Conservation (phyloP, 2,113 vertebrate species). For the Ramphastos sulfuratus region DNA sequence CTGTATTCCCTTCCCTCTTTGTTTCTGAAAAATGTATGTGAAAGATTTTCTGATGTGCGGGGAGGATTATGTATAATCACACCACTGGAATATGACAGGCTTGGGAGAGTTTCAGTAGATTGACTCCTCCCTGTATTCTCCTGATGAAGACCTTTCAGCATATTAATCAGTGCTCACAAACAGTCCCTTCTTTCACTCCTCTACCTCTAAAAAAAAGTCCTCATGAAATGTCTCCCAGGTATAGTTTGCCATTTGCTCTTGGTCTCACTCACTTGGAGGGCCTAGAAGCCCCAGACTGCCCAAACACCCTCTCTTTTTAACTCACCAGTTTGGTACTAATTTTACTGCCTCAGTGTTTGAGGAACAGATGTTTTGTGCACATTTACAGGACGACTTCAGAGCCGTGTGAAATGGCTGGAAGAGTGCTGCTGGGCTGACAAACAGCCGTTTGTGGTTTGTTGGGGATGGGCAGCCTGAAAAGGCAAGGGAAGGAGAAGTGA, state of each 20-base stretch:
- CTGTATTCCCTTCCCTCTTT: background rate
- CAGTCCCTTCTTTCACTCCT: background rate
- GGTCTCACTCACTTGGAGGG: background rate
- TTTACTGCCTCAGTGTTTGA: background rate
- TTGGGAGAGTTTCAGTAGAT: background rate
- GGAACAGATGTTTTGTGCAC: background rate
- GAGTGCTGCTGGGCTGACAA: background rate
- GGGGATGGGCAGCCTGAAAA: background rate
- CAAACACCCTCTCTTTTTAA: background rate
- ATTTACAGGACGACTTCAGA: background rate
- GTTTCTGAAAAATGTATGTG: background rate
- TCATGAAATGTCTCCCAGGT: background rate
- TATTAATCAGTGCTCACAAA: background rate
- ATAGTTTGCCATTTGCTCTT: background rate
- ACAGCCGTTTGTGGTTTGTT: background rate
- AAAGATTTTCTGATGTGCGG: background rate
- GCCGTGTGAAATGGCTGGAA: background rate
- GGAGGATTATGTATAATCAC: background rate
- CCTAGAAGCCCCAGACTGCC: background rate
- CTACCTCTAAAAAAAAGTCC: background rate
- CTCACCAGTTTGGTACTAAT: background rate
- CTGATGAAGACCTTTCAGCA: background rate
- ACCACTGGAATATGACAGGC: background rate
- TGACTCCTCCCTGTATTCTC: background rate
- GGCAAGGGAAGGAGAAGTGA: background rate